Conservation (phyloP, 2,888 invertebrate species). For the Drymonia ruficornis region DNA sequence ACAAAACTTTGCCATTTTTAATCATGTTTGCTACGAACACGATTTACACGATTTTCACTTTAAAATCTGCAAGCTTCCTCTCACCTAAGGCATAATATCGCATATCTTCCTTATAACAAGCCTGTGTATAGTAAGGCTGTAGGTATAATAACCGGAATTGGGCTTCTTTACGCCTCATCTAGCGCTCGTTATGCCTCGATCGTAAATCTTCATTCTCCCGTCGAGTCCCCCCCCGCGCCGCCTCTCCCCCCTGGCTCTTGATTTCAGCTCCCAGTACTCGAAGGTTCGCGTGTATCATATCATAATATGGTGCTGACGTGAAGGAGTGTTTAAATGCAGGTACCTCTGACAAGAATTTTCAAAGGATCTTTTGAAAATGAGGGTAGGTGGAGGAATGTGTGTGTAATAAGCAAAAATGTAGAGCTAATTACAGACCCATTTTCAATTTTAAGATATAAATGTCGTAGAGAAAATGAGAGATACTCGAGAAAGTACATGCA, state of each 20-base stretch:
- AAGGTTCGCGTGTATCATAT: constrained; percentile 64
- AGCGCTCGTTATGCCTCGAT: constrained; percentile 81
- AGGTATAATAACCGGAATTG: constrained; percentile 81
- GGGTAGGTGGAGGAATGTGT: not conserved
- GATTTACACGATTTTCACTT: constrained; percentile 21
- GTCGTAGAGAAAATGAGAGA: too few species aligned
- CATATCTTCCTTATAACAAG: constrained; percentile 39
- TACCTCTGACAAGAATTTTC: not conserved
- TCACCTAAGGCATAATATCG: constrained; percentile 48
- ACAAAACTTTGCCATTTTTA: not conserved
- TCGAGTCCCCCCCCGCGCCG: constrained; percentile 34
- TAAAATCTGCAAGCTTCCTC: constrained; percentile 38
- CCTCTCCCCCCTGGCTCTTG: constrained; percentile 46
- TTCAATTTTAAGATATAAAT: too few species aligned
- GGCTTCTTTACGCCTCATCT: constrained; percentile 84
- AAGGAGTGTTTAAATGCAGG: constrained; percentile 45
- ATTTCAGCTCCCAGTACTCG: constrained; percentile 64
- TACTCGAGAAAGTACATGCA: too few species aligned
- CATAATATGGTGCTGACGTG: constrained; percentile 58
- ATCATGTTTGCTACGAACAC: not conserved
- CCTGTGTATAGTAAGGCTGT: constrained; percentile 50
- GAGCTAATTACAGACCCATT: too few species aligned
- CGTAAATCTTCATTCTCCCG: constrained; percentile 81
- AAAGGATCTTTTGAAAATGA: not conserved
- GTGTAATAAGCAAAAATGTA: not conserved